Evolutionary conservation across 2,797 vertebrate species (phyloP).

Genomic region (Galaxias olidus): DNA sequence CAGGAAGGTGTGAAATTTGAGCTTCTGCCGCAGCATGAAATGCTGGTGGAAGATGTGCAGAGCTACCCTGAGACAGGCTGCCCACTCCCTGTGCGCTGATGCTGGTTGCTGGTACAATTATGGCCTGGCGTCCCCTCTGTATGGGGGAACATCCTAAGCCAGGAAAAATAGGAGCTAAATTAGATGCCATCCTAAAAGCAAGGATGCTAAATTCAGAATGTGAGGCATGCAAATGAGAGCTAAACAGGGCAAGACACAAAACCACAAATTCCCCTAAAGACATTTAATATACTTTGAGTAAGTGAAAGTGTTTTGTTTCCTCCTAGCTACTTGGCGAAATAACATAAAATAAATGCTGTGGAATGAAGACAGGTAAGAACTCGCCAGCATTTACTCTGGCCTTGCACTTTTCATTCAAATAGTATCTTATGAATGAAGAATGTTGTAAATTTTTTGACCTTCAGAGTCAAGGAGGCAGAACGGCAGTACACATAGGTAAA

Average conservation of each 20-base stretch:
- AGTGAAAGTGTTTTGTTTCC: conserved; percentile 24
- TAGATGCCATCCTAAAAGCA: too few species aligned
- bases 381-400: conserved; percentile 35
- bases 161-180: too few species aligned
- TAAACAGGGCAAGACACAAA: too few species aligned
- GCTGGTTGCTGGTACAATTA: conserved; percentile 92
- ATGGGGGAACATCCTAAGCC: too few species aligned
- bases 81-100: conserved; percentile 89
- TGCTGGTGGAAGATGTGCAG: conserved; percentile 85
- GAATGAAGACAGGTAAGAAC: conserved; percentile 83
- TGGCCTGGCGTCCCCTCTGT: conserved; percentile 88
- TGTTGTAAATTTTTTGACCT: conserved; percentile 24
- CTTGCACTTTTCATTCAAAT: conserved; percentile 9
- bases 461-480: conserved; percentile 68
- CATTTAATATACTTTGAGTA: too few species aligned
- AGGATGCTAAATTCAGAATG: too few species aligned
- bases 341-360: too few species aligned
- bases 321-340: conserved; percentile 82
- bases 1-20: conserved; percentile 90
- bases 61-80: conserved; percentile 89
- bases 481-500: conserved; percentile 52
- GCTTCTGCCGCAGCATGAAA: conserved; percentile 90
- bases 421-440: conserved; percentile 10
- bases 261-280: too few species aligned
- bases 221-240: too few species aligned